phyloP scores from a whole-genome alignment of 2,113 vertebrate species.

The Rallus limicola region DNA sequence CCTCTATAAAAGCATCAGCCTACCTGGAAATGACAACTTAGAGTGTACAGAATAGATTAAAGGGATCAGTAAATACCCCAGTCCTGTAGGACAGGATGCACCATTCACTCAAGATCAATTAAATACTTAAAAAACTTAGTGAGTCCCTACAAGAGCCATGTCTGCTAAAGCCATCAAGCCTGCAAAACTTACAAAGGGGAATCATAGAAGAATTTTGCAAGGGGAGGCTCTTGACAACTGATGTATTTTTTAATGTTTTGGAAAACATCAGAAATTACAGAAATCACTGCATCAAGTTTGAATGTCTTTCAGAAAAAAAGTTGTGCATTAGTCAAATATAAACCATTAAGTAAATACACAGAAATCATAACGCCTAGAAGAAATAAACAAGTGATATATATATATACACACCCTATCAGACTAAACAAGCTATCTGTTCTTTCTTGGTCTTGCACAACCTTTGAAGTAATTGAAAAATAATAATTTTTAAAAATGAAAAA shows the following conservation, averaged over 20 bases:
- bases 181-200: background rate
- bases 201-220: background rate
- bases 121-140: background rate
- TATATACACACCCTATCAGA: background rate
- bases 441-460: background rate
- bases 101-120: background rate
- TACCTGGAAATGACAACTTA: background rate
- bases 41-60: background rate
- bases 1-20: background rate
- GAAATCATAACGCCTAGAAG: background rate
- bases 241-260: background rate
- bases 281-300: background rate
- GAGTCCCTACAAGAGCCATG: background rate
- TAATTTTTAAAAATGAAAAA: background rate
- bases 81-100: background rate
- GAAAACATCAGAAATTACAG: background rate
- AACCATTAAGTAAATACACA: background rate
- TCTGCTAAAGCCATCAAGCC: background rate
- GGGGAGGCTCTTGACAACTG: background rate
- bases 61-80: background rate
- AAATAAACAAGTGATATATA: background rate
- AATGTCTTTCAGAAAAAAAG: background rate
- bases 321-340: background rate
- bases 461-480: background rate
- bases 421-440: constrained; percentile 1